phyloP scores from a whole-genome alignment of 2,797 vertebrate species.

The Lagocephalus sceleratus region DNA sequence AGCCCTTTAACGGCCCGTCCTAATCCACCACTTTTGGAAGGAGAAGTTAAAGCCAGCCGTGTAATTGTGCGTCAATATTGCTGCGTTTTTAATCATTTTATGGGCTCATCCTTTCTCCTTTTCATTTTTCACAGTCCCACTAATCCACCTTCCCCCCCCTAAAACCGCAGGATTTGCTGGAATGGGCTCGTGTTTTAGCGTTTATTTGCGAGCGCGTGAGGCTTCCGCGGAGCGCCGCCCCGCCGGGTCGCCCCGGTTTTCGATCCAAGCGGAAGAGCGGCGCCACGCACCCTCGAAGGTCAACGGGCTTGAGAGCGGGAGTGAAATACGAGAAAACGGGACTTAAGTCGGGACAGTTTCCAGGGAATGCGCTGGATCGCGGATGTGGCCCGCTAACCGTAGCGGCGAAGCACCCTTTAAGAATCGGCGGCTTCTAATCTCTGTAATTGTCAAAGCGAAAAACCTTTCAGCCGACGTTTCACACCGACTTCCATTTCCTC shows the following conservation, averaged over 20 bases:
- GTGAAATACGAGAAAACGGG: too few species aligned
- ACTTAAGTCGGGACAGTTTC: too few species aligned
- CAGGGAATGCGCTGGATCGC: too few species aligned
- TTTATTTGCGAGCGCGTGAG: too few species aligned
- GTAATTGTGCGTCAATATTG: conserved; percentile 36
- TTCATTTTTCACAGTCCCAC: background rate
- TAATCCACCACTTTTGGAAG: conserved; percentile 27
- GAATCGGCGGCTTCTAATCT: conserved; percentile 34
- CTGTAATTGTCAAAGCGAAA: conserved; percentile 27
- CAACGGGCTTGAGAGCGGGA: too few species aligned
- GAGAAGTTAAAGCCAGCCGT: conserved; percentile 48
- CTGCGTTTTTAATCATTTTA: conserved; percentile 45
- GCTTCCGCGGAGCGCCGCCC: too few species aligned
- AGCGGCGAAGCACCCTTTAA: background rate
- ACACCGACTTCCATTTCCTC: conserved; percentile 19
- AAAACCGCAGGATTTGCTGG: background rate
- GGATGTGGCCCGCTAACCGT: background rate
- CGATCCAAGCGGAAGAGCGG: too few species aligned
- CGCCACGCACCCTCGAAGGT: too few species aligned
- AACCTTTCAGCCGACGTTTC: conserved; percentile 22
- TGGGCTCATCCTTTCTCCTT: conserved; percentile 1
- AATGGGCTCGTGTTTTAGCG: too few species aligned
- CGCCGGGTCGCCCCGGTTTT: too few species aligned
- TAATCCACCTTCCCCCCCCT: background rate
- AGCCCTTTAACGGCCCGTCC: conserved; percentile 57